Evolutionary conservation across 2,113 vertebrate species (phyloP).

Genomic region (Tragelaphus scriptus): DNA sequence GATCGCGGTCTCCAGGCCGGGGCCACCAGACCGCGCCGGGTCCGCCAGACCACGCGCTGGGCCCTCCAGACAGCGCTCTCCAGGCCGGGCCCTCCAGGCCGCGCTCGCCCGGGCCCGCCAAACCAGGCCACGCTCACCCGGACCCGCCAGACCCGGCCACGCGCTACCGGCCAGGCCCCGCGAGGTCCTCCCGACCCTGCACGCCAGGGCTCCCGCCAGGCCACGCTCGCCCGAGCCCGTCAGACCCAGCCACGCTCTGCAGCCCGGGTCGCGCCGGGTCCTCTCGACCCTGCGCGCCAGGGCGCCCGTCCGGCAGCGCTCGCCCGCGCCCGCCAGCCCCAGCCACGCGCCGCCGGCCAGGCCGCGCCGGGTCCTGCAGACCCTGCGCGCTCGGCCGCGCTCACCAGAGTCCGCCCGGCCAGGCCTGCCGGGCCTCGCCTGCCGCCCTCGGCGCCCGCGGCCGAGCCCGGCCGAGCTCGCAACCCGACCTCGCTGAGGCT

Average conservation of each 20-base stretch:
- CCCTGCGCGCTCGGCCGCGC: not conserved
- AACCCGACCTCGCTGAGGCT: not conserved
- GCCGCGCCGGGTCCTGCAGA: not conserved
- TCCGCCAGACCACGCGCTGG: not conserved
- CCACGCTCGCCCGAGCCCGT: not conserved
- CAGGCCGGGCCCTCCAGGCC: slow-evolving; percentile 1
- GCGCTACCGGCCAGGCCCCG: not conserved
- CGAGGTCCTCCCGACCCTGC: not conserved
- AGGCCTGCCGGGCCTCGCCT: not conserved
- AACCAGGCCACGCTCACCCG: slow-evolving; percentile 20
- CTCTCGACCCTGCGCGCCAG: not conserved
- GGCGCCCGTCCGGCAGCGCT: not conserved
- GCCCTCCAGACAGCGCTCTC: slow-evolving; percentile 5
- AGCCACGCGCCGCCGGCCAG: not conserved
- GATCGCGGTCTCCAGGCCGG: not conserved
- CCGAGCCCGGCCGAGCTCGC: slow-evolving; percentile 38
- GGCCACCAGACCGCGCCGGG: not conserved
- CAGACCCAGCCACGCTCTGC: not conserved
- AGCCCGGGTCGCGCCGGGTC: not conserved
- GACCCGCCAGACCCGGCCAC: not conserved
- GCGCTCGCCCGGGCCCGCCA: slow-evolving; percentile 33
- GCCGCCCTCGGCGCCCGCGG: not conserved
- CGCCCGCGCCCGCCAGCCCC: not conserved
- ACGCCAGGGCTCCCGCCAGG: not conserved
- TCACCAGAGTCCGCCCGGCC: not conserved